Percentiles rank a stretch among this genome's conserved stretches.
phyloP scores from a whole-genome alignment of 2,797 vertebrate genomes.

The Melanogrammus aeglefinus region DNA sequence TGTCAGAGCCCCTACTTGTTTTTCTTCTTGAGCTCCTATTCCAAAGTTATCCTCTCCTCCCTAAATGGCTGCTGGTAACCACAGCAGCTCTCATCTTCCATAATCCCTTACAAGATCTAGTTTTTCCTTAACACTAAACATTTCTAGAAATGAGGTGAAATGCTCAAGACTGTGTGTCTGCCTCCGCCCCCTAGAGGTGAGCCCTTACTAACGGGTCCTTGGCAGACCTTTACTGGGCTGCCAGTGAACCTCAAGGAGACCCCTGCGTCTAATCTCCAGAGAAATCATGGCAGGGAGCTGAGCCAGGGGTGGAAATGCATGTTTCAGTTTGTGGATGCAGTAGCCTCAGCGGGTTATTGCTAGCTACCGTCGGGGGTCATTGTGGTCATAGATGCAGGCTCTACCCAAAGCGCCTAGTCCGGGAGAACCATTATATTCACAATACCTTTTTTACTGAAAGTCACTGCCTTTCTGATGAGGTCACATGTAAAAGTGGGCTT shows the following conservation, averaged over 20 bases:
- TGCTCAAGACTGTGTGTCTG: background rate
- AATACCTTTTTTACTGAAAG: background rate
- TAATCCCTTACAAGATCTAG: slow-evolving; percentile 29
- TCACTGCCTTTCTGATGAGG: background rate
- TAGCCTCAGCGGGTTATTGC: slow-evolving; percentile 1
- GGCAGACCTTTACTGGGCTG: slow-evolving; percentile 17
- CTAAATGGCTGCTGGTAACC: slow-evolving; percentile 45
- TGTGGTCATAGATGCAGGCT: background rate
- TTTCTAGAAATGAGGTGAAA: slow-evolving; percentile 23
- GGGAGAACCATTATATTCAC: background rate
- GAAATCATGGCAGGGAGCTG: slow-evolving; percentile 1
- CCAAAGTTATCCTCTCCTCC: slow-evolving; percentile 35
- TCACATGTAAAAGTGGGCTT: background rate
- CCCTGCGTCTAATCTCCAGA: slow-evolving; percentile 8
- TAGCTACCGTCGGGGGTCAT: background rate
- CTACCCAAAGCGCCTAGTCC: too few species aligned
- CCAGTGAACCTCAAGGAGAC: slow-evolving; percentile 1
- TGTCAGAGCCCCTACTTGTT: slow-evolving; percentile 37
- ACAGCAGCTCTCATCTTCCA: slow-evolving; percentile 21
- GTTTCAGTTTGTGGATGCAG: slow-evolving; percentile 7
- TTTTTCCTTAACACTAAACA: slow-evolving; percentile 25
- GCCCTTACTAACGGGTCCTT: background rate
- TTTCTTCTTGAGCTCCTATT: slow-evolving; percentile 37
- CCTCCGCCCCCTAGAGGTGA: slow-evolving; percentile 34
- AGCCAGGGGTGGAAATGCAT: slow-evolving; percentile 11